These are phyloP conservation scores for Polyergus mexicanus DNA, from an alignment of 1,140 invertebrate species.

Conservation along the genomic window DNA sequence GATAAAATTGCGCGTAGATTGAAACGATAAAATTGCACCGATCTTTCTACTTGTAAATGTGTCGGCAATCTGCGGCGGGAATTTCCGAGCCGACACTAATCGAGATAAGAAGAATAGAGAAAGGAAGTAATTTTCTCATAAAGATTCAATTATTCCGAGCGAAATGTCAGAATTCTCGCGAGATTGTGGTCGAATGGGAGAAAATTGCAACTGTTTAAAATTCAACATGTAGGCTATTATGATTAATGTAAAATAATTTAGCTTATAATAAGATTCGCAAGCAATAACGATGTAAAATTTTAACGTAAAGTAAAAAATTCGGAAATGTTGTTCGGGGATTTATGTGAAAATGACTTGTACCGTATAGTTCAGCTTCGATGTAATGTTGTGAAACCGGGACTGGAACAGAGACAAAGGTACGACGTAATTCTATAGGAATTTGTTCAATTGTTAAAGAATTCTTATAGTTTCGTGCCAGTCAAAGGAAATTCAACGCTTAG, in stretches of 20 bases:
- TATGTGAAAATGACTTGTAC: background rate
- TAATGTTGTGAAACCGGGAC: background rate
- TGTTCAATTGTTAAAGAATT: constrained; percentile 53
- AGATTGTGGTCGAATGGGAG: constrained; percentile 8
- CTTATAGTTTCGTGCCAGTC: constrained; percentile 33
- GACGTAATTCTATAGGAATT: constrained; percentile 34
- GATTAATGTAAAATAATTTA: constrained; percentile 28
- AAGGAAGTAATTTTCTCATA: constrained; percentile 40
- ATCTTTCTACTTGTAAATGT: constrained; percentile 22
- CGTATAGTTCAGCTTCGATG: background rate
- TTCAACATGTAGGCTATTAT: constrained; percentile 13
- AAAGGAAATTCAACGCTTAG: constrained; percentile 54
- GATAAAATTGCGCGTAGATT: constrained; percentile 35
- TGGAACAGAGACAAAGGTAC: background rate
- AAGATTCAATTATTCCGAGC: constrained; percentile 42
- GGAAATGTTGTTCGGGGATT: too few species aligned
- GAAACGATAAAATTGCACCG: constrained; percentile 49
- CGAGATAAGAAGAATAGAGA: background rate
- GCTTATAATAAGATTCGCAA: background rate
- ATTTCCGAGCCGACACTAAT: constrained; percentile 4
- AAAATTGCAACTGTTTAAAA: constrained; percentile 30
- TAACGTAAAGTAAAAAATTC: background rate
- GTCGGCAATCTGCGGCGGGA: background rate
- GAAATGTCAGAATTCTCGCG: constrained; percentile 45
- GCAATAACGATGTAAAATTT: constrained; percentile 10